These are phyloP conservation scores for Hermaeophaga mercurialis DNA, from an alignment of 2,888 invertebrate species.

Conservation along the genomic window DNA sequence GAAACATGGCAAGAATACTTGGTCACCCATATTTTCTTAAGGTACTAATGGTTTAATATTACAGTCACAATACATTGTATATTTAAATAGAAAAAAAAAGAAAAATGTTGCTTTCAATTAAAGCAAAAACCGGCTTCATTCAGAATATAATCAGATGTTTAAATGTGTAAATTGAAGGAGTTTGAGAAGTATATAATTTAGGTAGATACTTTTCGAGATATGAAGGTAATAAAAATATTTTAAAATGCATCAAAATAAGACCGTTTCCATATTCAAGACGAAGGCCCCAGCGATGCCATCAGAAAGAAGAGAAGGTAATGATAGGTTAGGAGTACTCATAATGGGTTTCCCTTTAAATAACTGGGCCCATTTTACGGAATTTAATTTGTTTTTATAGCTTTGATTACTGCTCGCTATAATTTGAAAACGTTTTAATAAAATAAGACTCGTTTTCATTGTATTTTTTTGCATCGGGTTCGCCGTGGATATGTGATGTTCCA, in stretches of 20 bases:
- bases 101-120: not conserved
- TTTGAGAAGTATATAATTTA: conserved; percentile 38
- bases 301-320: conserved; percentile 51
- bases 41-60: too few relatives aligned
- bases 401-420: conserved; percentile 59
- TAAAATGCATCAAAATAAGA: conserved; percentile 55
- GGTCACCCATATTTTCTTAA: too few relatives aligned
- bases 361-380: conserved; percentile 58
- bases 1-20: too few relatives aligned
- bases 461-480: conserved; percentile 43
- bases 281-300: conserved; percentile 49
- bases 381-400: conserved; percentile 61
- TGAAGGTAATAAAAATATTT: conserved; percentile 50
- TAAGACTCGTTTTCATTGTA: conserved; percentile 48
- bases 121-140: not conserved
- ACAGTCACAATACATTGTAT: too few relatives aligned
- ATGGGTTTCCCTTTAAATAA: conserved; percentile 58
- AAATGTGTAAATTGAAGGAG: conserved; percentile 32
- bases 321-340: conserved; percentile 57
- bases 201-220: conserved; percentile 41
- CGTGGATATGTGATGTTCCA: conserved; percentile 30
- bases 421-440: conserved; percentile 58
- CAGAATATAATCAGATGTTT: conserved; percentile 18
- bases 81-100: not conserved
- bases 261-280: conserved; percentile 45